Base-by-base conservation (phyloP, 2,797 vertebrate genomes). In the Tenualosa ilisha region DNA sequence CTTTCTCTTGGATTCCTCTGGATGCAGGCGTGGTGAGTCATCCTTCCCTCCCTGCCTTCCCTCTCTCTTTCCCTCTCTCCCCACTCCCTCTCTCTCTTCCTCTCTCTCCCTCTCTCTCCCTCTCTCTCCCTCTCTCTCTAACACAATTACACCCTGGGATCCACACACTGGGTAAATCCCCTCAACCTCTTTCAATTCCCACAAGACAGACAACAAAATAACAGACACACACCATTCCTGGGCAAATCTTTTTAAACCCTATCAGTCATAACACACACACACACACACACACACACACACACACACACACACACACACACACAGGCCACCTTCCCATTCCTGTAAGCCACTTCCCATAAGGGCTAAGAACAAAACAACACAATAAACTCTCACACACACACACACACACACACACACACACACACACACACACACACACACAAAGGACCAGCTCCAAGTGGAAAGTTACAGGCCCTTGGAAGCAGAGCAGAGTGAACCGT, bases 401-500 rank as follows among this genome's bases (percentile, higher is more conserved):
- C 31, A 31, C 31, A 31, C 31, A 31, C 31, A 31, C 31, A 31
- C 31, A 31, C 31, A 31, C 31, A 24, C 61, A 63, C 17, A 56
- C 54, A n/a, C 59, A n/a, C n/a, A 61, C 22, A 61, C 20, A 7
- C 20, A 68, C 63, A 31, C 63, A 68, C 24, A 31, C 63, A 31
- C 63, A 13, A 9, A 37, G 22, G 22, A 68, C n/a, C 24, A 31
- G 53, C 61, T 31, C 53, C 26, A 51, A 0, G 37, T 56, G 68
- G 75, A 83, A 51, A 81, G 81, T 81, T 82, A 65, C 65, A 50
- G 68, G 84, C 83, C 63, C 81, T 31, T 81, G 68, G 68, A 15
- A 43, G 31, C 5, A 15, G 37, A 3, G 31, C 37, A 65, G 68
- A 17, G 68, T 6, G 68, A 75, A 75, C 40, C 40, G 13, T 43